Percentiles rank a stretch among this genome's conserved stretches.
Conservation (phyloP, 2,113 vertebrate species). For the Anguilla japonica region DNA sequence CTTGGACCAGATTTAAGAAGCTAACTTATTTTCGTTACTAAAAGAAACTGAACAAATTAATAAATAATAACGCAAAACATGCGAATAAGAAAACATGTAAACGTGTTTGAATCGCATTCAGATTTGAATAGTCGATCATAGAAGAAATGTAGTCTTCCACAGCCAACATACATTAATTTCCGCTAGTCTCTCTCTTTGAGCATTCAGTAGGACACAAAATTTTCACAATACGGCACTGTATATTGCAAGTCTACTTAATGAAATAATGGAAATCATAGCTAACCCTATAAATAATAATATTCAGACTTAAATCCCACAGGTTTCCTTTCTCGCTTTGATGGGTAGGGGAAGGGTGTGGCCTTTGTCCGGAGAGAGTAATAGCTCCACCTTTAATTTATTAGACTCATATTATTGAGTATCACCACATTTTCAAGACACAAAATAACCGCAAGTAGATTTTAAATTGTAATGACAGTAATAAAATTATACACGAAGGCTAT, state of each 20-base stretch:
- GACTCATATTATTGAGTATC: constrained; percentile 14
- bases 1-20: background rate
- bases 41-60: too few species aligned
- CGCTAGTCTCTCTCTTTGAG: background rate
- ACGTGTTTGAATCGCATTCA: too few species aligned
- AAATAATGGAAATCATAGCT: background rate
- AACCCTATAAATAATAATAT: background rate
- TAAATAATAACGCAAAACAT: background rate
- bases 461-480: constrained; percentile 25
- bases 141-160: background rate
- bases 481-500: constrained; percentile 19
- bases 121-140: background rate
- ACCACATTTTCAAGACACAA: constrained; percentile 20
- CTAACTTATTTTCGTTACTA: background rate
- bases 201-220: background rate
- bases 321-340: background rate
- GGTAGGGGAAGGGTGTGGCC: background rate
- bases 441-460: constrained; percentile 2
- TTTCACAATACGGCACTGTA: background rate
- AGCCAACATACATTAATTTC: background rate
- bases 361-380: background rate
- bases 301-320: background rate
- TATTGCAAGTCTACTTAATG: background rate
- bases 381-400: background rate
- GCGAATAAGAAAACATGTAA: background rate